Percentiles rank a stretch among this genome's conserved stretches.
phyloP scores from a whole-genome alignment of 2,888 invertebrate species.

The Coelinius sp. region DNA sequence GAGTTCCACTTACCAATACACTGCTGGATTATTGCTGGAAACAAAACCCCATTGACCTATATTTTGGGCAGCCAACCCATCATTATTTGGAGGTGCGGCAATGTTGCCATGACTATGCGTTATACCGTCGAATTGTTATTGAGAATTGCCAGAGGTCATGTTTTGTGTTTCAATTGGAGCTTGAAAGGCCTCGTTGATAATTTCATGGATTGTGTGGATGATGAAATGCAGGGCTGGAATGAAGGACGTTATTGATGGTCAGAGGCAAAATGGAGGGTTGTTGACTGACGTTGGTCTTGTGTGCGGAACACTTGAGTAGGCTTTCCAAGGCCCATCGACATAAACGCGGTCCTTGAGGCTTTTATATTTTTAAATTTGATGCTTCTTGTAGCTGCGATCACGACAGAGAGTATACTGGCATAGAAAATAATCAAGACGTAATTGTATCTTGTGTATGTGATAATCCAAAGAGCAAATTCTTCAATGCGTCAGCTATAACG shows the following conservation, averaged over 20 bases:
- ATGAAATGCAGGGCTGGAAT: neutral
- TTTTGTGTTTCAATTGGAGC: slow-evolving; percentile 17
- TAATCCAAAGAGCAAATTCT: neutral
- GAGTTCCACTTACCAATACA: neutral
- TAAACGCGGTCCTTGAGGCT: neutral
- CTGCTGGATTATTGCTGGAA: neutral
- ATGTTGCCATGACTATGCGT: neutral
- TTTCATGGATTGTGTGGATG: neutral
- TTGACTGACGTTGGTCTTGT: slow-evolving; percentile 19
- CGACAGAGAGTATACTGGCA: neutral
- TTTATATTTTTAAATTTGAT: neutral
- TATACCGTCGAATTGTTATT: neutral
- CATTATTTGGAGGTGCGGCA: neutral
- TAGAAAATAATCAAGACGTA: neutral
- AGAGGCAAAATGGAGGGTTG: neutral
- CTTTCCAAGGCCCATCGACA: neutral
- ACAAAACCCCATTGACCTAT: neutral
- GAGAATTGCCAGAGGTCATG: neutral
- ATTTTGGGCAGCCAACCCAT: neutral
- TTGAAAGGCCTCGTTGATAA: slow-evolving; percentile 9
- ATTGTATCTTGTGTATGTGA: neutral
- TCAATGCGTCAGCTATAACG: neutral
- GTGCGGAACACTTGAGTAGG: neutral
- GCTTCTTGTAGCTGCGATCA: neutral
- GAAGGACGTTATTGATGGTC: slow-evolving; percentile 6